Conservation (phyloP, 2,797 vertebrate genomes). For the Taeniopygia guttata region DNA sequence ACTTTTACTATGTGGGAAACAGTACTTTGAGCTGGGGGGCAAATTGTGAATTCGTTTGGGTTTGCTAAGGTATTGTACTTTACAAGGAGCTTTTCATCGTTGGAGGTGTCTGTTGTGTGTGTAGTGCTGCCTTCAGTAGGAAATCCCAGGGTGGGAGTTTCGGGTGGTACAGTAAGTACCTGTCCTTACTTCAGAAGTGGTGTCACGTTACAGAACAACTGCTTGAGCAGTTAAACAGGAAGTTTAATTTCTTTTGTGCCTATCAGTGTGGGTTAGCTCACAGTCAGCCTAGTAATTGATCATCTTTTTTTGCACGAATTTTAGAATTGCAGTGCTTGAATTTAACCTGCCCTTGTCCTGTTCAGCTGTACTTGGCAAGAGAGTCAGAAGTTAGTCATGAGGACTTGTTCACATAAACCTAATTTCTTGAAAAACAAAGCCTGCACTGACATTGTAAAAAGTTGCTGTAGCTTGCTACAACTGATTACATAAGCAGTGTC, state of each 20-base stretch:
- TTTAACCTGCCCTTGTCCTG: neutral
- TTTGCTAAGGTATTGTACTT: neutral
- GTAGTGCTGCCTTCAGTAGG: neutral
- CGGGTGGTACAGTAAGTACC: neutral
- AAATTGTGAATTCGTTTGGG: neutral
- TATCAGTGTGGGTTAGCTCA: neutral
- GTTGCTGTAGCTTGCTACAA: neutral
- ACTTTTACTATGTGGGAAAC: neutral
- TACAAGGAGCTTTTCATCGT: neutral
- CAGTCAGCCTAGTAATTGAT: neutral
- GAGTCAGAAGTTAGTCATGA: neutral
- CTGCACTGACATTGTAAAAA: neutral
- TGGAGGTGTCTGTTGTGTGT: neutral
- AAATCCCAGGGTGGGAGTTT: neutral
- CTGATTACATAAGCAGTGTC: neutral
- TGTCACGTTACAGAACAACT: neutral
- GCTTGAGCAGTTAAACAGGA: neutral
- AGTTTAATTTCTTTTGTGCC: neutral
- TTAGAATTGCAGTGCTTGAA: neutral
- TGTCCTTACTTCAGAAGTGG: rapidly evolving
- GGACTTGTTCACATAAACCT: neutral
- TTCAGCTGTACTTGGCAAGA: neutral
- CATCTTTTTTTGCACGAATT: neutral
- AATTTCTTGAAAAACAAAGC: neutral
- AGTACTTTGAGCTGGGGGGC: rapidly evolving